These are phyloP conservation scores for Gortyna flavago DNA, from an alignment of 2,888 invertebrate species.

Conservation along the genomic window DNA sequence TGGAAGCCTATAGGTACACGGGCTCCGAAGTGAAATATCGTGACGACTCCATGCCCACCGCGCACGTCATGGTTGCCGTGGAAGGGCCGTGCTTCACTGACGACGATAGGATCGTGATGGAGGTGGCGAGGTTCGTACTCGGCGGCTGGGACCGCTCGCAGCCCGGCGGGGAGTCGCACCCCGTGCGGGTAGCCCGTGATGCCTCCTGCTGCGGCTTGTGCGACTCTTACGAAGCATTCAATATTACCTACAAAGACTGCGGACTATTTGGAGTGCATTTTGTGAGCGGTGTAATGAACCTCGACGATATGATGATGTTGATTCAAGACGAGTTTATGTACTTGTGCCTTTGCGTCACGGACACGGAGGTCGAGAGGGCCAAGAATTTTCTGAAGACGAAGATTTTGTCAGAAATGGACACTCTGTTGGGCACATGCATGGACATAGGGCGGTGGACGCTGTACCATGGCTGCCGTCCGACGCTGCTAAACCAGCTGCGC, in stretches of 20 bases:
- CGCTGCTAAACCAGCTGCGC: constrained; percentile 95
- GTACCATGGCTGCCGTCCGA: constrained; percentile 96
- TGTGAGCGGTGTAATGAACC: constrained; percentile 92
- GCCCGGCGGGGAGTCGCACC: constrained; percentile 95
- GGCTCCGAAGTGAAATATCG: constrained; percentile 96
- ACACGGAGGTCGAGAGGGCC: constrained; percentile 96
- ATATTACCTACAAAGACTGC: constrained; percentile 99
- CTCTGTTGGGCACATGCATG: constrained; percentile 96
- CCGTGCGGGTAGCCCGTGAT: constrained; percentile 93
- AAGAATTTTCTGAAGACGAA: constrained; percentile 97
- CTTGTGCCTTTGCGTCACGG: constrained; percentile 95
- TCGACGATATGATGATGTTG: constrained; percentile 92
- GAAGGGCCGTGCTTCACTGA: constrained; percentile 97
- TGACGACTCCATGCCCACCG: constrained; percentile 96
- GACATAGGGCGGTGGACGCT: constrained; percentile 98
- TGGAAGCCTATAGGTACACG: constrained; percentile 93
- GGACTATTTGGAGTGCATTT: constrained; percentile 98
- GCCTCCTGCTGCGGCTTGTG: constrained; percentile 92
- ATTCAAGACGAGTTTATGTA: constrained; percentile 96
- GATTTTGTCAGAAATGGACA: constrained; percentile 96
- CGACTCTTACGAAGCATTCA: constrained; percentile 98
- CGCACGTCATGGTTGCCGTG: constrained; percentile 97
- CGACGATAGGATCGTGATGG: constrained; percentile 96
- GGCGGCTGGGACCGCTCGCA: constrained; percentile 97
- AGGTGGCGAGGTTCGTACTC: constrained; percentile 97